A percentile compares a stretch with the other conserved stretches of the same genome.
These are phyloP conservation scores for Lepisosteus osseus DNA, from an alignment of 2,113 vertebrate species.

Conservation along the genomic window DNA sequence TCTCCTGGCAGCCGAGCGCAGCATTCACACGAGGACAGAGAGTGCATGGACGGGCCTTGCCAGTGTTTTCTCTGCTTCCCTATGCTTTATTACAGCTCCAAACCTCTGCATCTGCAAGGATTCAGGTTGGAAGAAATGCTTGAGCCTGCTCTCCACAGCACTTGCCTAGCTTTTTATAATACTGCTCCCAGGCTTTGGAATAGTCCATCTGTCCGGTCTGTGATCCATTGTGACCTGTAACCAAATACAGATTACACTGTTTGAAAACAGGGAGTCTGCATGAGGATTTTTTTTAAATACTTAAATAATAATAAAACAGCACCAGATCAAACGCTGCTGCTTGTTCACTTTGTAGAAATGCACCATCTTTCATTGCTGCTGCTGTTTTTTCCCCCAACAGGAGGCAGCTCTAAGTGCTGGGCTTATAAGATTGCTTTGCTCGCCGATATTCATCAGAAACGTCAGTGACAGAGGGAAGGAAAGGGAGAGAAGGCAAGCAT, in stretches of 20 bases:
- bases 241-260: constrained; percentile 49
- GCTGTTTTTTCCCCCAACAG: neutral
- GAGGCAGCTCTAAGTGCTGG: no score
- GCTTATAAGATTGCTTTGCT: neutral
- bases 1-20: no score
- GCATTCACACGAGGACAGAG: neutral
- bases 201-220: constrained; percentile 68
- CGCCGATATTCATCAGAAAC: no score
- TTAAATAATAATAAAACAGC: neutral
- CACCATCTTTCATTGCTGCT: no score
- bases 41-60: neutral
- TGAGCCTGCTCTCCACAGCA: constrained; percentile 17
- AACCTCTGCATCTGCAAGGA: no score
- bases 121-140: neutral
- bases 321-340: no score
- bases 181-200: constrained; percentile 51
- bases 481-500: no score
- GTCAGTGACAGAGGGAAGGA: no score
- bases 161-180: constrained; percentile 62
- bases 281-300: neutral
- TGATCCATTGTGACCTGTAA: constrained; percentile 69
- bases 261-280: constrained; percentile 18
- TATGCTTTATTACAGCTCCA: no score
- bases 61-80: neutral
- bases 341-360: no score